Conservation (phyloP, 2,888 invertebrate genomes). For the Drosophila meridiana region DNA sequence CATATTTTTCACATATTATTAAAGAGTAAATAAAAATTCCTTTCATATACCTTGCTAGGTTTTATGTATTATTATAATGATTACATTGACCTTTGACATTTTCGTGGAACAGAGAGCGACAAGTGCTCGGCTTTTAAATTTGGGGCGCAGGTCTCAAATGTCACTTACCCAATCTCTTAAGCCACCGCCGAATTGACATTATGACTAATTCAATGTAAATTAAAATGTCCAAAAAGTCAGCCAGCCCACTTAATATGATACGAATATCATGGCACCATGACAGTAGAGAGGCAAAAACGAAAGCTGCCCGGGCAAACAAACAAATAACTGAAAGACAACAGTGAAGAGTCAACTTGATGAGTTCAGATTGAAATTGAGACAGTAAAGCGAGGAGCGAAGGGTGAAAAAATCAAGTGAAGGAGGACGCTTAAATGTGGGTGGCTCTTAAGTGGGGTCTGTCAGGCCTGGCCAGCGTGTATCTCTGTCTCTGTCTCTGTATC, state of each 20-base stretch:
- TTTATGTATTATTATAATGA: not conserved
- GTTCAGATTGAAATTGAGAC: slow-evolving; percentile 76
- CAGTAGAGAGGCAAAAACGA: slow-evolving; percentile 1
- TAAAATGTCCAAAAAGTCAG: slow-evolving; percentile 70
- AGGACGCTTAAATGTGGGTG: slow-evolving; percentile 20
- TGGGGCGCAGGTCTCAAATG: not conserved
- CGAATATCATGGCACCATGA: slow-evolving; percentile 9
- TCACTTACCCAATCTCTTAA: slow-evolving; percentile 26
- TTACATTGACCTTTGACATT: not conserved
- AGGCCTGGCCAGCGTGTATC: slow-evolving; percentile 29
- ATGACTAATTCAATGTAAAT: slow-evolving; percentile 68
- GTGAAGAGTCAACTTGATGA: slow-evolving; percentile 70
- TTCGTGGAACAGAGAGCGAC: not conserved
- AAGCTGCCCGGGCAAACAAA: slow-evolving; percentile 21
- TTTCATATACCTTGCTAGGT: not conserved
- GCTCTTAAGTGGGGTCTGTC: slow-evolving; percentile 47
- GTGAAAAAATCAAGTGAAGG: slow-evolving; percentile 34
- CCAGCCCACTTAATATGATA: slow-evolving; percentile 36
- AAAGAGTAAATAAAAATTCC: not conserved
- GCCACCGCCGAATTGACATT: slow-evolving; percentile 41
- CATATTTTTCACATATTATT: not conserved
- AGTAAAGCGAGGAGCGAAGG: slow-evolving; percentile 36
- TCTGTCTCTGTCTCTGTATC: too few relatives aligned
- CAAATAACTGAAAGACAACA: slow-evolving; percentile 48
- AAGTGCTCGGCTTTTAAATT: not conserved